Evolutionary conservation across 1,140 invertebrate species (phyloP), one percentile per base, ranked within the genome.

Genomic region (Eufriesea mexicana): DNA sequence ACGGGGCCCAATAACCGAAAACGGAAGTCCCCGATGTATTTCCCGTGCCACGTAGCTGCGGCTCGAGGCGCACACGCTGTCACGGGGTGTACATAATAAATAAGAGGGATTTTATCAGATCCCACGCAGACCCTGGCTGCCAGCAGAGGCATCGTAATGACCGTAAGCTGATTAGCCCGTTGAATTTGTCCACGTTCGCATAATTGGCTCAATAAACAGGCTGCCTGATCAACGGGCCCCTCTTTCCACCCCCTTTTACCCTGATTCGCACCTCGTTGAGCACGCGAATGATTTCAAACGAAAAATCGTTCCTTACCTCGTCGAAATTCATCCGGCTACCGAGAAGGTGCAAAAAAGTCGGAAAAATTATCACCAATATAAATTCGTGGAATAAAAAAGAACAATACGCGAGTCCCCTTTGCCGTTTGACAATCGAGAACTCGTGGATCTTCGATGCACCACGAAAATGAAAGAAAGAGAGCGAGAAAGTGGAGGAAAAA

Each of bases 121-220:
- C 91, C 90, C 89, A 92, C 87, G 91, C 88, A 89, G 89, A 90
- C 89, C 89, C 91, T 89, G 90, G 89, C 82, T 81, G 91, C 88
- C 92, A 90, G 89, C 86, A 87, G 83, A 74, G 85, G 89, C 80
- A 92, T 92, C 92, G 91, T 91, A 91, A 88, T 89, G 54, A 80
- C 81, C 86, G 79, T 92, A 93, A 93, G 93, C 93, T 94, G 92
- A 93, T 93, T 93, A 93, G 90, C 89, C 84, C 86, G 86, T 90
- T 91, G 91, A 93, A 94, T 93, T 94, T 93, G 92, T 94, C 92
- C 90, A 92, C 92, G 89, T 93, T 92, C 89, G 90, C 92, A 92
- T 93, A 93, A 94, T 93, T 94, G 91, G 90, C 91, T 91, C 90
- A 89, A 93, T 91, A 90, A 92, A 89, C 88, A 85, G 87, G 88